Conservation (phyloP, 2,797 vertebrate genomes). For the Crypturellus tataupa region DNA sequence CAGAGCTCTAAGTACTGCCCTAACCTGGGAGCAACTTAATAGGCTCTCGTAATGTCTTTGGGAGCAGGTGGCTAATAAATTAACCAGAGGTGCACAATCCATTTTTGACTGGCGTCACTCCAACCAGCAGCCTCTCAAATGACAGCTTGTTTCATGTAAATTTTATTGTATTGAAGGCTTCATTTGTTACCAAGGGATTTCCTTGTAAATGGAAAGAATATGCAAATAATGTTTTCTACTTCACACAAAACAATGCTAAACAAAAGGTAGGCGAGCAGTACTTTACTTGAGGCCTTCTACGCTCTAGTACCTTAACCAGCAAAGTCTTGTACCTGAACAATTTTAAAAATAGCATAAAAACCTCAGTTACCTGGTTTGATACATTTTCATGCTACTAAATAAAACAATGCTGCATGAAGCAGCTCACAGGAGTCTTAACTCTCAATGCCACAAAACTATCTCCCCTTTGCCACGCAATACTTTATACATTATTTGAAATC, state of each 20-base stretch:
- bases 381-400: not conserved
- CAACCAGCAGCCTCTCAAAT: constrained; percentile 47
- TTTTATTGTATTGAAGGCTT: constrained; percentile 59
- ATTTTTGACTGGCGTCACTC: constrained; percentile 70
- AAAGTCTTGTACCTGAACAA: not conserved
- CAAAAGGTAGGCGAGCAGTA: not conserved
- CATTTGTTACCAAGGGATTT: constrained; percentile 58
- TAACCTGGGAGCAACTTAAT: constrained; percentile 60
- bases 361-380: not conserved
- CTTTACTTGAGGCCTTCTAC: constrained; percentile 6
- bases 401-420: not conserved
- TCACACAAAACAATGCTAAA: constrained; percentile 3
- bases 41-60: constrained; percentile 57
- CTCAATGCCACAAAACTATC: not conserved
- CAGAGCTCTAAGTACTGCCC: constrained; percentile 18
- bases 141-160: constrained; percentile 65
- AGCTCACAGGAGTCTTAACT: not conserved
- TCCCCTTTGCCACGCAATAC: not conserved
- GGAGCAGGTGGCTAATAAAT: constrained; percentile 80
- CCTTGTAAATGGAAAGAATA: constrained; percentile 54
- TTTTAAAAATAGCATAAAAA: not conserved
- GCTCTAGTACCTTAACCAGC: not conserved
- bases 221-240: constrained; percentile 50
- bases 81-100: constrained; percentile 75
- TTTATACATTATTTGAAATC: constrained; percentile 1